Evolutionary conservation across 1,140 invertebrate species (phyloP).

Genomic region (Papilio glaucus): DNA sequence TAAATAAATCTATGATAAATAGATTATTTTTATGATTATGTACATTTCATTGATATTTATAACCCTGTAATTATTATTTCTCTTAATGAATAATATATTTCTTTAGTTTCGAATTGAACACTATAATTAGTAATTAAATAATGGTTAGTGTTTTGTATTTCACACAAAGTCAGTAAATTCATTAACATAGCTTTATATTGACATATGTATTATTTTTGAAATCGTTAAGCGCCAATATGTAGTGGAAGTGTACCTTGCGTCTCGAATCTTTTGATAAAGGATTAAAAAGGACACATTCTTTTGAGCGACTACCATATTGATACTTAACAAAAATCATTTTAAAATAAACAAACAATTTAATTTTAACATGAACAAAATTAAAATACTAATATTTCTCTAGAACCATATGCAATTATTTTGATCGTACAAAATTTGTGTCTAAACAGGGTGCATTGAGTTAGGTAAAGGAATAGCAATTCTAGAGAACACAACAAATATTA

Average conservation of each 20-base stretch:
- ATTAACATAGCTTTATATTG: neutral
- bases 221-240: conserved; percentile 33
- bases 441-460: too few species aligned
- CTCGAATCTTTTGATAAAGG: too few species aligned
- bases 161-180: neutral
- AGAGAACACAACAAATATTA: too few species aligned
- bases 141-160: too few species aligned
- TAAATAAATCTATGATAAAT: too few species aligned
- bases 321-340: neutral
- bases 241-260: too few species aligned
- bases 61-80: neutral
- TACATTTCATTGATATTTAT: neutral
- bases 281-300: neutral
- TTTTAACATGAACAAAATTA: too few species aligned
- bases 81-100: neutral
- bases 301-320: neutral
- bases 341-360: too few species aligned
- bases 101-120: neutral
- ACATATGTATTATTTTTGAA: neutral
- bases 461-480: too few species aligned
- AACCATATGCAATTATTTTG: too few species aligned
- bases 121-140: neutral
- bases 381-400: too few species aligned
- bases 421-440: too few species aligned
- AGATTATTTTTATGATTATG: neutral